These are phyloP conservation scores for Drosophila kepulauana DNA, from an alignment of 1,140 invertebrate genomes.

Conservation along the genomic window DNA sequence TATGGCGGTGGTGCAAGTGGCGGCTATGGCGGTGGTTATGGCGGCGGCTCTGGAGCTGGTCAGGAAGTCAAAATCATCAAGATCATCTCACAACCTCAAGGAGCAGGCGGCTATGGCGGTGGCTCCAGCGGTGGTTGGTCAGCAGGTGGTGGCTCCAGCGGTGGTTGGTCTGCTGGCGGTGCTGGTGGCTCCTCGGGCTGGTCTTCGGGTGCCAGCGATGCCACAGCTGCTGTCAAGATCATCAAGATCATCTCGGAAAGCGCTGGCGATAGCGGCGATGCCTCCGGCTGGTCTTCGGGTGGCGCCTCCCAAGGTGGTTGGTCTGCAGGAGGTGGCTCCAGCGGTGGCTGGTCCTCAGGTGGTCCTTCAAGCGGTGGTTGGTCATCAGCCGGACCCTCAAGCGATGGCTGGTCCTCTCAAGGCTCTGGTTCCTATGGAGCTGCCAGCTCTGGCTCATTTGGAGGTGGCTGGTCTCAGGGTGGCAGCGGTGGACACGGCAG, in stretches of 20 bases:
- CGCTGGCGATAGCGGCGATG: constrained; percentile 43
- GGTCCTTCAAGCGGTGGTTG: constrained; percentile 20
- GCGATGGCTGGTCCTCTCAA: constrained; percentile 22
- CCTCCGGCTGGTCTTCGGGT: constrained; percentile 54
- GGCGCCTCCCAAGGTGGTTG: constrained; percentile 36
- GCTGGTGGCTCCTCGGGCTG: constrained; percentile 48
- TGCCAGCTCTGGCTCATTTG: background rate
- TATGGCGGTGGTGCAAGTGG: constrained; percentile 21
- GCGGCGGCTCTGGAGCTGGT: constrained; percentile 41
- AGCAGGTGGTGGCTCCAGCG: constrained; percentile 41
- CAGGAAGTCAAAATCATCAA: constrained; percentile 71
- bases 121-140: constrained; percentile 42
- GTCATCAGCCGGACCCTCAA: constrained; percentile 25
- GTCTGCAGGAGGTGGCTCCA: constrained; percentile 34
- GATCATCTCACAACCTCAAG: constrained; percentile 60
- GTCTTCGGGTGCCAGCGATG: constrained; percentile 56
- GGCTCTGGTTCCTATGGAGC: constrained; percentile 14
- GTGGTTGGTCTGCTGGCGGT: constrained; percentile 57
- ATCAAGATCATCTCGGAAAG: constrained; percentile 71
- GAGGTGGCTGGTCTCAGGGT: constrained; percentile 45
- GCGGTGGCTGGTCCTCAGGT: constrained; percentile 37
- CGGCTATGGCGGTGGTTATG: constrained; percentile 20
- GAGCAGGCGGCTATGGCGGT: constrained; percentile 50
- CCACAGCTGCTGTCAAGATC: constrained; percentile 64
- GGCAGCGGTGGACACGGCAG: constrained; percentile 31